Base-by-base conservation (phyloP, 23 tunicate genomes). In the Aplidium turbinatum region DNA sequence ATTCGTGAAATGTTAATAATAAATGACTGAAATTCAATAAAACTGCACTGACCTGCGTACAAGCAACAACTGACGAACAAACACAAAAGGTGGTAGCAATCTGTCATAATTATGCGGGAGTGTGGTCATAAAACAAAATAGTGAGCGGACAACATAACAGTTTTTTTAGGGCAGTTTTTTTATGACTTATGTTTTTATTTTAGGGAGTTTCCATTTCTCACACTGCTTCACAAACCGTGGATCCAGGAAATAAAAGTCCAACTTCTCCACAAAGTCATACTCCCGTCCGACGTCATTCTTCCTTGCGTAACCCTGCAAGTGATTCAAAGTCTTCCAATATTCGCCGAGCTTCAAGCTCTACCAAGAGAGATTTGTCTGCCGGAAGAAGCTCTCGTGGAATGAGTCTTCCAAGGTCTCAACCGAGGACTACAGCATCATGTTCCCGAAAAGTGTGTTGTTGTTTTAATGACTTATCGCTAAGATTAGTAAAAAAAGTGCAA, bases 171-270 rank as follows among this genome's bases (percentile, higher is more conserved):
- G 16, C 11, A 9, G 13, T 16, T 42, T 42, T 11, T 42, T 42
- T 9, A 42, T 42, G 16, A 42, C 11, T 16, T 20, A 13, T 54
- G 23, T n/a, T 54, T 54, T 54, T 54, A 11, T 54, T n/a, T 25
- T 35, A 65, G 72, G 50, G 50, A 19, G 72, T 65, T 6, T 27
- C 50, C 2, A 30, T 38, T 18, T 65, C 72, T 18, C 50, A 65
- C 50, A 11, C 22, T 35, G 19, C 72, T 3, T 36, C 72, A 3
- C 72, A 65, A 65, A 65, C 72, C 5, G 6, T 4, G 19, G 48
- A 38, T 38, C 29, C 20, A 5, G 50, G 25, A 7, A n/a, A n/a
- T n/a, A n/a, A n/a, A n/a, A n/a, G n/a, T n/a, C n/a, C n/a, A n/a
- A 13, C 9, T 28, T 29, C 18, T 27, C 3, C 25, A 21, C 21